Evolutionary conservation across 2,888 invertebrate species (phyloP).

Genomic region (Xestia c-nigrum): DNA sequence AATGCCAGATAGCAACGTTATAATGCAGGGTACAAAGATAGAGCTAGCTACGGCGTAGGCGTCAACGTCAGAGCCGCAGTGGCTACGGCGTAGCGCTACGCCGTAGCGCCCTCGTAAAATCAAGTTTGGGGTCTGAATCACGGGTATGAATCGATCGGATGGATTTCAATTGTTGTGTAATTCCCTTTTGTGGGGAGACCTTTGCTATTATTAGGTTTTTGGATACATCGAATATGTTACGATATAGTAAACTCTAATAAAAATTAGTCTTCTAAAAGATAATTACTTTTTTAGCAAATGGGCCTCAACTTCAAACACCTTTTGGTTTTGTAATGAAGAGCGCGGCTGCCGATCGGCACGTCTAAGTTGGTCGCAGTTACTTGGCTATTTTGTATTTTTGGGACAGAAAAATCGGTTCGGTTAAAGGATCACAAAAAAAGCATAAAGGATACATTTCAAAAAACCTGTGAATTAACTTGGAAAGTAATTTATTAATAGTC

Average conservation of each 20-base stretch:
- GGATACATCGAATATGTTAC: not conserved
- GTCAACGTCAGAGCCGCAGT: conserved; percentile 46
- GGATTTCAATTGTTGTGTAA: conserved; percentile 15
- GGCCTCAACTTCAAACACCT: not conserved
- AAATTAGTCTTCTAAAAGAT: not conserved
- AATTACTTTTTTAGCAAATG: not conserved
- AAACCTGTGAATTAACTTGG: too few species aligned
- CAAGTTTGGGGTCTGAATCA: conserved; percentile 26
- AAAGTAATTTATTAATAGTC: too few species aligned
- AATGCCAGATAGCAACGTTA: conserved; percentile 48
- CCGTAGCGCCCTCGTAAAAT: conserved; percentile 48
- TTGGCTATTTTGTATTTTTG: not conserved
- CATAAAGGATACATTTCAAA: not conserved
- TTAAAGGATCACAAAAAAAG: not conserved
- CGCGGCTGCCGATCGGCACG: not conserved
- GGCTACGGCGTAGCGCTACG: conserved; percentile 67
- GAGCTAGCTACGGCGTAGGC: conserved; percentile 68
- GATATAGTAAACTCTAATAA: not conserved
- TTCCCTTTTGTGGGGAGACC: not conserved
- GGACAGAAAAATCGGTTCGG: not conserved
- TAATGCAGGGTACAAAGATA: conserved; percentile 32
- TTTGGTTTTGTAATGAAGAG: not conserved
- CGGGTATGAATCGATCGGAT: conserved; percentile 20
- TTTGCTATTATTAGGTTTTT: not conserved
- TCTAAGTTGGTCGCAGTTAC: not conserved